These are phyloP conservation scores for Pollenia labialis DNA, from an alignment of 2,888 invertebrate genomes.

Conservation along the genomic window DNA sequence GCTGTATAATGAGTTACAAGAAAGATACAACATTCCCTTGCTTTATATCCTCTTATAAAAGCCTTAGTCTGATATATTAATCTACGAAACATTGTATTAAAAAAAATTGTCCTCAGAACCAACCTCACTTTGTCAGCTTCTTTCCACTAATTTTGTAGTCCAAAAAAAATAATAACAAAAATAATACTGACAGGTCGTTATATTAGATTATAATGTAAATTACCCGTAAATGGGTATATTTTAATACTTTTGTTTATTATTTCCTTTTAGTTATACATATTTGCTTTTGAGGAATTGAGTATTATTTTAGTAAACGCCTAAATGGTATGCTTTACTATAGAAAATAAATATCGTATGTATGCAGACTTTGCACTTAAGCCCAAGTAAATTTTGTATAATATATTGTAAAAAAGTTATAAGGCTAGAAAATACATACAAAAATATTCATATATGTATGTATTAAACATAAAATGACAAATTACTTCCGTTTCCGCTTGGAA, in stretches of 20 bases:
- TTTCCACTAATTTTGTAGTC: constrained; percentile 49
- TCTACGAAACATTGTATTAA: constrained; percentile 5
- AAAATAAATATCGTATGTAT: neutral
- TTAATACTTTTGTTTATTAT: neutral
- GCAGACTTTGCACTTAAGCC: neutral
- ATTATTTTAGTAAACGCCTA: constrained; percentile 48
- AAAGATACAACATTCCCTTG: neutral
- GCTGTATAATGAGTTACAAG: neutral
- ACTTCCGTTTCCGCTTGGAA: constrained; percentile 58
- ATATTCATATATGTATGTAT: neutral
- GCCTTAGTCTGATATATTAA: constrained; percentile 44
- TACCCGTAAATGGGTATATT: constrained; percentile 56
- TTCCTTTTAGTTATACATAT: neutral
- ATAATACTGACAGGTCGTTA: constrained; percentile 51
- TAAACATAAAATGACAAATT: constrained; percentile 56
- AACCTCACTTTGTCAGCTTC: constrained; percentile 27
- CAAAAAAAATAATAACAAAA: constrained; percentile 18
- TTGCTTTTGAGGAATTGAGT: constrained; percentile 19
- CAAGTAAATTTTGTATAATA: constrained; percentile 31
- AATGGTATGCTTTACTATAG: constrained; percentile 23
- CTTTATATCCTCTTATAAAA: constrained; percentile 15
- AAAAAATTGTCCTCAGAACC: constrained; percentile 16
- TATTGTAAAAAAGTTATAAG: neutral
- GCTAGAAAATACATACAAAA: neutral
- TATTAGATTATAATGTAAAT: constrained; percentile 64